Evolutionary conservation across 2,888 invertebrate genomes (phyloP), one percentile per base, ranked within the genome.

Genomic region (Drosophila heteroneura): DNA sequence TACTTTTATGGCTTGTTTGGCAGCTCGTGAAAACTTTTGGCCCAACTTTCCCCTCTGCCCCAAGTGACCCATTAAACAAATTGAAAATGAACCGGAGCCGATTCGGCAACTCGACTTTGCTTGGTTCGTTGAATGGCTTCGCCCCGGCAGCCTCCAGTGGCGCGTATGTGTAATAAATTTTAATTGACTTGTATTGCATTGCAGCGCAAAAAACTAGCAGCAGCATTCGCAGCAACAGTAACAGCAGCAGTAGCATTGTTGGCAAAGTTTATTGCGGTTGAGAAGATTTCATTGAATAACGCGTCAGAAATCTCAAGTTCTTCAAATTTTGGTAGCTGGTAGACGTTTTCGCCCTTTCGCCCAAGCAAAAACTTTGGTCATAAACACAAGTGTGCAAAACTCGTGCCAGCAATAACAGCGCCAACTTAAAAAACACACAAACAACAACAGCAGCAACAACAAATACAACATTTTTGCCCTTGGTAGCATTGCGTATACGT

Each of bases 51-150:
- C 16, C 26, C 5, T 26, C 47, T 16, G 26, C 66, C 90, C 84
- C 87, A 83, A 89, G 87, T 87, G 87, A 87, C 86, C 89, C 86
- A 90, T 89, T 87, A 90, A 89, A 80, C 89, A 82, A 87, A 87
- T 90, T 89, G 85, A 85, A 85, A 85, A 81, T 85, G 81, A 85
- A 82, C 85, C 63, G 63, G 66, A 67, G 68, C 65, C 35, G 54
- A 35, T 61, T n/a, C 59, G 35, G n/a, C 53, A 68, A 61, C 47
- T 62, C 63, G 61, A 66, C 58, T 70, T 57, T 53, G 49, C 28
- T 64, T 51, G 47, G 39, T 33, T 37, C 44, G 35, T 49, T 53
- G 39, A 28, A 22, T 47, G 56, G 22, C 41, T 57, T 41, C 49
- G 54, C 53, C 12, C 35, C 47, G 16, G 9, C 30, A 28, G 7